A percentile compares a stretch with the other conserved stretches of the same genome.
Evolutionary conservation across 1,140 invertebrate genomes (phyloP).

Genomic region (Heterodera carotae): DNA sequence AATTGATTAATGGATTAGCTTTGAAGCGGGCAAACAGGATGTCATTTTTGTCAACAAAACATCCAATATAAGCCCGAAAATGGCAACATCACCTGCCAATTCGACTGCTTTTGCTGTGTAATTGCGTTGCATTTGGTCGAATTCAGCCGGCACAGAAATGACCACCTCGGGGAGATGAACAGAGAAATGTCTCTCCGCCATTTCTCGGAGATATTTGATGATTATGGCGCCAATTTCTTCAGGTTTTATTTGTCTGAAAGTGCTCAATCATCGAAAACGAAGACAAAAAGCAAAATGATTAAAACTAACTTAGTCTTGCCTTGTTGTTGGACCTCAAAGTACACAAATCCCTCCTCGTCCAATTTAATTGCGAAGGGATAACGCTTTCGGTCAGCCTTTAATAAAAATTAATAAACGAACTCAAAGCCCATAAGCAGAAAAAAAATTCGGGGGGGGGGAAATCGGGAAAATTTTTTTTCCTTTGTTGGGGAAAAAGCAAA

Average conservation of each 20-base stretch:
- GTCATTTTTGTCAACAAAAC: too few relatives aligned
- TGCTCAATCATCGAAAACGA: too few relatives aligned
- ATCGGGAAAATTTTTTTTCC: too few relatives aligned
- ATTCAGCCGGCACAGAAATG: slow-evolving; percentile 65
- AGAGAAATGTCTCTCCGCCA: slow-evolving; percentile 45
- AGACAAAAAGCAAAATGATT: slow-evolving; percentile 17
- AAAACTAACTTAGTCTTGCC: slow-evolving; percentile 13
- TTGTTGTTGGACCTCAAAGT: slow-evolving; percentile 55
- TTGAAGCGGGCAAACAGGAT: too few relatives aligned
- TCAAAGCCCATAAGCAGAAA: too few relatives aligned
- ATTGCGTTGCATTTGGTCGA: slow-evolving; percentile 59
- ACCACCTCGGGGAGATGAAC: slow-evolving; percentile 51
- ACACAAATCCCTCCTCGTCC: slow-evolving; percentile 55
- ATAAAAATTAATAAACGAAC: not conserved
- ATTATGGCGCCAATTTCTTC: slow-evolving; percentile 62
- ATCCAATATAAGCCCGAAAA: not conserved
- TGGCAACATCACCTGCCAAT: slow-evolving; percentile 54
- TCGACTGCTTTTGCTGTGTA: slow-evolving; percentile 54
- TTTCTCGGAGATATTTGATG: slow-evolving; percentile 55
- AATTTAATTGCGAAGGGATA: slow-evolving; percentile 62
- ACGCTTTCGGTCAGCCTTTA: slow-evolving; percentile 60
- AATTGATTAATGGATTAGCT: too few relatives aligned
- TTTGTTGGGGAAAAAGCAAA: too few relatives aligned
- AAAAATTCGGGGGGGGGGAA: too few relatives aligned
- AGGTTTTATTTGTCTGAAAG: slow-evolving; percentile 42